Base-by-base conservation (phyloP, 2,888 invertebrate genomes). In the Nomada flava region DNA sequence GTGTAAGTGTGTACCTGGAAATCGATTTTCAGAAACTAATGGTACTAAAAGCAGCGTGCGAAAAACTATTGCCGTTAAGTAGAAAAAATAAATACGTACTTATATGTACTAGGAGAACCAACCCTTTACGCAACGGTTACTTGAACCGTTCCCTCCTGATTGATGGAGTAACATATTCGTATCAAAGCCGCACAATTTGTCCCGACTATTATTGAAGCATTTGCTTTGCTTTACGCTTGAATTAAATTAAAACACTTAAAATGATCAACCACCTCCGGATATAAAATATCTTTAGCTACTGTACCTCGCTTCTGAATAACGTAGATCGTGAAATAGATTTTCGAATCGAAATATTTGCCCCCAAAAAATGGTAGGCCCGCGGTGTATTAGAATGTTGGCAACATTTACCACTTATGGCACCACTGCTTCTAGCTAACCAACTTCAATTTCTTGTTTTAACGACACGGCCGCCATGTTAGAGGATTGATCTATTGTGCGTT, bases 381-480 rank as follows among this genome's bases (percentile, higher is more conserved):
- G n/a, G 1, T 10, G 13, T 20, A n/a, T 10, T 3, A 18, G 7
- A 20, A 44, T 23, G 42, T 65, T 71, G 76, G 76, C 29, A 47
- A 11, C 26, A 20, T 7, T 11, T 18, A n/a, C 10, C 2, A 60
- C 7, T 2, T 2, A 1, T 65, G 52, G 52, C n/a, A 62, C 18
- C 18, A 26, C 57, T 80, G 47, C 29, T 29, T 47, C 47, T 72
- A 63, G 64, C 53, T n/a, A 29, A 50, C 23, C 75, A 83, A 84
- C 70, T 81, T 78, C 79, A 83, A 20, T 5, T 26, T 42, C 59
- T 59, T 67, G 36, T 74, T 63, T 64, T 44, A 80, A 69, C 82
- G 76, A 70, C 50, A 72, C 5, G 59, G 59, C 36, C 83, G 90
- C 89, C 89, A 90, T 89, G 79, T 90, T 90, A 67, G 76, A 52